These are phyloP conservation scores for Isaurus tuberculatus DNA, from an alignment of 92 coral and sea anemone genomes.

Conservation along the genomic window DNA sequence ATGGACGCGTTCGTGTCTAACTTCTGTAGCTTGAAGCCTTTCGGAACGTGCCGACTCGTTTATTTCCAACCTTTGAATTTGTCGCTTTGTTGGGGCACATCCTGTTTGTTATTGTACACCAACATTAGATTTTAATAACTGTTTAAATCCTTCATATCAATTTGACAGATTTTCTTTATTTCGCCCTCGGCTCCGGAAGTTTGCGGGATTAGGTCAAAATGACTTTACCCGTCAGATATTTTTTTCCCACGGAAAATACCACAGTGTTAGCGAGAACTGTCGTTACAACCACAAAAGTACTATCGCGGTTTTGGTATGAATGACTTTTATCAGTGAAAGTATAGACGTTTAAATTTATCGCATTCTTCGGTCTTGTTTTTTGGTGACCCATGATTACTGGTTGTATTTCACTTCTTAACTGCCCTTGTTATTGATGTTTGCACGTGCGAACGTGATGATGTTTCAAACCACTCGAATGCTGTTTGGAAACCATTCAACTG, in stretches of 20 bases:
- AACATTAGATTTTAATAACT: constrained; percentile 55
- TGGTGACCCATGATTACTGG: constrained; percentile 43
- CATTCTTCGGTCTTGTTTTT: constrained; percentile 47
- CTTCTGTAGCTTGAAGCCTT: constrained; percentile 2
- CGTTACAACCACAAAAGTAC: constrained; percentile 83
- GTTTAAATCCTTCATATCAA: constrained; percentile 47
- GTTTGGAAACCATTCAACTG: constrained; percentile 35
- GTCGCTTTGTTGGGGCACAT: constrained; percentile 65
- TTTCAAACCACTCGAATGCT: constrained; percentile 2
- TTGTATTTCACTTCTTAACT: constrained; percentile 59
- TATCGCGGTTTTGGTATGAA: constrained; percentile 63
- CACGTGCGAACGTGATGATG: constrained; percentile 40
- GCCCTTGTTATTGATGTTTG: constrained; percentile 19
- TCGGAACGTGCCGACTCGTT: constrained; percentile 65
- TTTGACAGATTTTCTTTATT: constrained; percentile 26
- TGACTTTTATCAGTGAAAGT: constrained; percentile 55
- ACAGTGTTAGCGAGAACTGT: constrained; percentile 77
- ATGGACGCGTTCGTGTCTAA: constrained; percentile 9
- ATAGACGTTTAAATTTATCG: constrained; percentile 20
- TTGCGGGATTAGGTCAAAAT: constrained; percentile 15
- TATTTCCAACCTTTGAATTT: constrained; percentile 53
- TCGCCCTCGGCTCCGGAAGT: constrained; percentile 54
- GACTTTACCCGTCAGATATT: constrained; percentile 70
- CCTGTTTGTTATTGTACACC: constrained; percentile 65
- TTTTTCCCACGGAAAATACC: constrained; percentile 88